A percentile compares a stretch with the other conserved stretches of the same genome.
phyloP scores from a whole-genome alignment of 2,797 vertebrate genomes.

The Alectoris magna region DNA sequence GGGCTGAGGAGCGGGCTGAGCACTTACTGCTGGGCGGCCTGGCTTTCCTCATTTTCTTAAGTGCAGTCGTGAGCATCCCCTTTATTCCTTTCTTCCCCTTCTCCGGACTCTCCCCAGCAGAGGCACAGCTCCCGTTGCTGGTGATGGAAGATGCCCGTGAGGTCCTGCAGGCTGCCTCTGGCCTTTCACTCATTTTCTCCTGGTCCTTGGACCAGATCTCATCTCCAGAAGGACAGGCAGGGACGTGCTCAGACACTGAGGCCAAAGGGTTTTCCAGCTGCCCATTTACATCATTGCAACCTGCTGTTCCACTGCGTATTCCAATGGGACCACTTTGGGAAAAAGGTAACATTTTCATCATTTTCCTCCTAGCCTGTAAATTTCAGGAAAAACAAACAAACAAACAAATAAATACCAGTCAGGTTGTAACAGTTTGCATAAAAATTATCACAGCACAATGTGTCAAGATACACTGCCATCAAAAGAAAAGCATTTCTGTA shows the following conservation, averaged over 20 bases:
- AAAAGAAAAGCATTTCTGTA: background rate
- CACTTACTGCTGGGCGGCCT: constrained; percentile 66
- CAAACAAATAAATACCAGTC: background rate
- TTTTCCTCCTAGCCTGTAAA: constrained; percentile 61
- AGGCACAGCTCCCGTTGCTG: constrained; percentile 11
- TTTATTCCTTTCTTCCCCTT: constrained; percentile 61
- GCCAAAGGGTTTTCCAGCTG: background rate
- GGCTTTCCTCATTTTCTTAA: constrained; percentile 52
- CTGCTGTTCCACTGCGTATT: constrained; percentile 20
- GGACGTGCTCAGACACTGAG: constrained; percentile 21
- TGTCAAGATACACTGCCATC: background rate
- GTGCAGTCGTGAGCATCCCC: background rate
- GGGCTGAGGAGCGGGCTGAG: background rate
- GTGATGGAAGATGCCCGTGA: constrained; percentile 48
- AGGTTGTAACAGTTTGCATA: background rate
- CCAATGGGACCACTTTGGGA: constrained; percentile 49
- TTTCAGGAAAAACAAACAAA: background rate
- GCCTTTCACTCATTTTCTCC: constrained; percentile 22
- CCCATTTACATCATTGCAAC: background rate
- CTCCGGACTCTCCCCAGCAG: constrained; percentile 23
- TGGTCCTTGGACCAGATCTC: constrained; percentile 23
- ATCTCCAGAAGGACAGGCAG: constrained; percentile 12
- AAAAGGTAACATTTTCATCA: constrained; percentile 71
- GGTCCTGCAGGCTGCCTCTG: background rate
- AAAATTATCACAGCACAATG: background rate